Conservation (phyloP, 1,140 invertebrate species). For the Teleogryllus occipitalis region DNA sequence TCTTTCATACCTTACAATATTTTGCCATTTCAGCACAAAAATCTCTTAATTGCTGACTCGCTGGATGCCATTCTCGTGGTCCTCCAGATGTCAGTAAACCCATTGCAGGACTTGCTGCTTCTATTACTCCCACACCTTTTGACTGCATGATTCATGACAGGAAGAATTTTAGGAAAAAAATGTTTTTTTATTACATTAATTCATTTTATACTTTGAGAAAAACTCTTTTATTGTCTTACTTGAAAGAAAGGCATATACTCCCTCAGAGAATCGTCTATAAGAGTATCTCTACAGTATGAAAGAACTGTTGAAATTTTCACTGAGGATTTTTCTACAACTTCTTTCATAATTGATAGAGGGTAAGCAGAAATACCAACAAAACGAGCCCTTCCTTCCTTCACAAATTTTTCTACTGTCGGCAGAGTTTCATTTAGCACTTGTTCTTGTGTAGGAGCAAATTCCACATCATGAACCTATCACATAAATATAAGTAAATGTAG, state of each 20-base stretch:
- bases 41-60: slow-evolving; percentile 54
- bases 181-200: neutral
- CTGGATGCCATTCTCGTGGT: slow-evolving; percentile 78
- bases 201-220: neutral
- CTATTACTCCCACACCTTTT: slow-evolving; percentile 68
- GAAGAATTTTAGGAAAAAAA: neutral
- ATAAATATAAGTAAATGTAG: too few species aligned
- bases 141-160: slow-evolving; percentile 38
- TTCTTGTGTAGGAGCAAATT: slow-evolving; percentile 72
- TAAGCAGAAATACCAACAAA: slow-evolving; percentile 86
- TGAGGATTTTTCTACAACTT: slow-evolving; percentile 58
- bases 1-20: slow-evolving; percentile 50
- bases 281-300: slow-evolving; percentile 67
- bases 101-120: slow-evolving; percentile 71
- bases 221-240: slow-evolving; percentile 30
- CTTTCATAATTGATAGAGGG: slow-evolving; percentile 63
- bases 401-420: slow-evolving; percentile 64
- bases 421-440: slow-evolving; percentile 78
- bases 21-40: slow-evolving; percentile 49
- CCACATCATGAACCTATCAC: slow-evolving; percentile 77
- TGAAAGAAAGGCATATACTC: slow-evolving; percentile 68
- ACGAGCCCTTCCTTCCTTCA: slow-evolving; percentile 65
- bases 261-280: slow-evolving; percentile 67
- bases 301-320: slow-evolving; percentile 64
- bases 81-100: slow-evolving; percentile 69